phyloP scores from a whole-genome alignment of 2,888 invertebrate species.

The Aethes cnicana region DNA sequence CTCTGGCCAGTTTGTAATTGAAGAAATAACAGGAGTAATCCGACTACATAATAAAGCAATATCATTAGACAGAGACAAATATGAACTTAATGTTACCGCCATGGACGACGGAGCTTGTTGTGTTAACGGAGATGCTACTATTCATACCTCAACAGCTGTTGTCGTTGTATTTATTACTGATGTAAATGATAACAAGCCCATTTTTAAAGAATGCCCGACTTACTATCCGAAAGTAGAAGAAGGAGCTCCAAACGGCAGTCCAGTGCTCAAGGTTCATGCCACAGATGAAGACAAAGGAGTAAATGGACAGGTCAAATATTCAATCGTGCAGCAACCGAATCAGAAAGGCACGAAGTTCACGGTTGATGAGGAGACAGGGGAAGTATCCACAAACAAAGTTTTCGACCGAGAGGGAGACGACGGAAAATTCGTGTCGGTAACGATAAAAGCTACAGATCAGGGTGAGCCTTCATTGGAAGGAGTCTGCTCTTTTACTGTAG shows the following conservation, averaged over 20 bases:
- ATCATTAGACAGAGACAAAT: conserved; percentile 94
- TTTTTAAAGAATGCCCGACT: conserved; percentile 95
- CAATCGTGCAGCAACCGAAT: conserved; percentile 97
- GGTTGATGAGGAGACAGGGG: conserved; percentile 97
- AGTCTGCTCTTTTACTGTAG: conserved; percentile 98
- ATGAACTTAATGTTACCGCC: conserved; percentile 97
- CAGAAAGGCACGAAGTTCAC: conserved; percentile 97
- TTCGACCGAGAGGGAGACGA: conserved; percentile 98
- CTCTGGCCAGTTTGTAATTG: conserved; percentile 96
- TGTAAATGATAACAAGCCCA: conserved; percentile 98
- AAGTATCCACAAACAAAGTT: conserved; percentile 96
- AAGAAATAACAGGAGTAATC: conserved; percentile 97
- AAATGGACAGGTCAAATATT: conserved; percentile 97
- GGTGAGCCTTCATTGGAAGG: conserved; percentile 99
- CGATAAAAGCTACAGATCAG: conserved; percentile 98
- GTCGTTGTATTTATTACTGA: conserved; percentile 98
- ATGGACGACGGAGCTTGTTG: conserved; percentile 99
- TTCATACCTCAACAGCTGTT: conserved; percentile 96
- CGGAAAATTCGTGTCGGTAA: conserved; percentile 97
- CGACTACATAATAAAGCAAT: conserved; percentile 93
- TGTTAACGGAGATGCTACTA: conserved; percentile 91
- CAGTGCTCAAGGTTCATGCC: conserved; percentile 96
- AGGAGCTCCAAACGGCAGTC: conserved; percentile 96
- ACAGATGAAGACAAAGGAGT: conserved; percentile 98
- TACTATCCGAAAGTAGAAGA: conserved; percentile 97